Evolutionary conservation across 2,888 invertebrate genomes (phyloP), one percentile per base, ranked within the genome.

Genomic region (Poecilobothrus nobilitatus): DNA sequence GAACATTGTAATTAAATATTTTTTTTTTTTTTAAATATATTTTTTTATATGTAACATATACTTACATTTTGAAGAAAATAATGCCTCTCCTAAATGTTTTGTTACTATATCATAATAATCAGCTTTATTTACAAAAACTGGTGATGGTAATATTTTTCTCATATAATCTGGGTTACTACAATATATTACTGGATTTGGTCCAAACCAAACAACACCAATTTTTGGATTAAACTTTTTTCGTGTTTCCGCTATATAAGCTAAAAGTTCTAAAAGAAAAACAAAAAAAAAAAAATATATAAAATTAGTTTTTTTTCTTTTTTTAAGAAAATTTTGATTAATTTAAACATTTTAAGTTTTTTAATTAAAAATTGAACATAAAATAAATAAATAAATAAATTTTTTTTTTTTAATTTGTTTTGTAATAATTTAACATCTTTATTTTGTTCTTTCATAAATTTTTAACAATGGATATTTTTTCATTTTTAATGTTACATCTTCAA

Each of bases 41-140:
- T 53, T 53, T n/a, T 53, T 53, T 53, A 18, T 18, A 1, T 3
- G 37, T n/a, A n/a, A n/a, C n/a, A n/a, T n/a, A n/a, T n/a, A 27
- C 27, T 53, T 53, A 78, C 78, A 74, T 69, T 79, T 80, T 7
- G 80, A 79, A 10, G 79, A 80, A 66, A 80, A 79, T 33, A 79
- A 74, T 1, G 80, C 80, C 69, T 80, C 78, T 15, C 80, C 79
- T 64, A 79, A 76, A 37, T 79, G 78, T 3, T 74, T 73, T 10
- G 79, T 76, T 72, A 79, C 74, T 41, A 79, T 78, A 63, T 76
- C 76, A 71, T 79, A 79, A 62, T 80, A 75, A 22, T 79, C 76
- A 1, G 79, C 79, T 73, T 79, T 79, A 70, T 80, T 80, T 34
- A 78, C 80, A 70, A 80, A 80, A 65, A 76, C 74, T 4, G 75